Evolutionary conservation across 2,113 vertebrate species (phyloP).

Genomic region (Macrotis lagotis): DNA sequence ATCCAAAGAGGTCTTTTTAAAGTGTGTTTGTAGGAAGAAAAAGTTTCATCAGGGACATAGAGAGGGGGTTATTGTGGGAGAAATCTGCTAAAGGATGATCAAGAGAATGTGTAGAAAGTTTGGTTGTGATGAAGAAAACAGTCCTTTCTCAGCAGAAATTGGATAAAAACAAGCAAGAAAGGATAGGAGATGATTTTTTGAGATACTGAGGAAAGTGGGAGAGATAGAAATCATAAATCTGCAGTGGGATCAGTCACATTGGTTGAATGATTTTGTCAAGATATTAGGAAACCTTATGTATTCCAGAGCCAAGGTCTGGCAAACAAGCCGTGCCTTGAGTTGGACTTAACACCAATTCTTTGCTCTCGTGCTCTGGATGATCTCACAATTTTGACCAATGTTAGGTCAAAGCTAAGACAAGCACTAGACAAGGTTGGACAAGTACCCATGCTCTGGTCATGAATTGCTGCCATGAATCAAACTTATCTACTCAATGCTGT

Average conservation of each 20-base stretch:
- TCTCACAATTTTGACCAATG: too few relatives aligned
- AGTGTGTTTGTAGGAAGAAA: background rate
- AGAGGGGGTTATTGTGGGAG: background rate
- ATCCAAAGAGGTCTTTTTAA: background rate
- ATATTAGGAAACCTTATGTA: too few relatives aligned
- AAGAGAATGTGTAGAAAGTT: background rate
- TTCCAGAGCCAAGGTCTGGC: too few relatives aligned
- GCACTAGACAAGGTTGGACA: too few relatives aligned
- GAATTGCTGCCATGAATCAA: too few relatives aligned
- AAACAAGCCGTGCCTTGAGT: too few relatives aligned
- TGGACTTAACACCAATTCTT: too few relatives aligned
- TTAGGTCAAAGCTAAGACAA: too few relatives aligned
- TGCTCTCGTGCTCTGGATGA: too few relatives aligned
- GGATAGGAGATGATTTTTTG: background rate
- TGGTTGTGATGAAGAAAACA: background rate
- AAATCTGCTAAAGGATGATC: background rate
- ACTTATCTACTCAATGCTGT: too few relatives aligned
- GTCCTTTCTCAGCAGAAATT: background rate
- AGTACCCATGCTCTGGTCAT: too few relatives aligned
- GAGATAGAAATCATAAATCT: background rate
- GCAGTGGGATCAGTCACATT: background rate
- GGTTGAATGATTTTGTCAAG: background rate
- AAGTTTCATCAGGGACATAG: background rate
- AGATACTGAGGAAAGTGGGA: background rate
- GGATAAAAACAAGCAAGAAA: background rate